A percentile compares a stretch with the other conserved stretches of the same genome.
phyloP scores from a whole-genome alignment of 2,888 invertebrate genomes.

The Acanthoscelides obtectus region DNA sequence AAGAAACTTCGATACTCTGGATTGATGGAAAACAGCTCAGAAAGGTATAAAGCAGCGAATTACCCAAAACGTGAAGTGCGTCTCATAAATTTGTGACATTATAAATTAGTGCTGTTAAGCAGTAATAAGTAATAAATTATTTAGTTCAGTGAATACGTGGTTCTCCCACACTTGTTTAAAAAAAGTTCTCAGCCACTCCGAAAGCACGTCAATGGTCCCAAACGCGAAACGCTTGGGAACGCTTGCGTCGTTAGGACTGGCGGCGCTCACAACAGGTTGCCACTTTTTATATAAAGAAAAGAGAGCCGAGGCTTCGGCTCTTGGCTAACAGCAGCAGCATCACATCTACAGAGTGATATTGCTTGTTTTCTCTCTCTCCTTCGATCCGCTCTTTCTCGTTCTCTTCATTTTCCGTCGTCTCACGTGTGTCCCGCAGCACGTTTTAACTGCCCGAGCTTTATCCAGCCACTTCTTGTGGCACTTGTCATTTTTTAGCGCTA shows the following conservation, averaged over 20 bases:
- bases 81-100: no score
- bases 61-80: no score
- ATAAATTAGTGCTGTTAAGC: no score
- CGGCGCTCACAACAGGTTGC: neutral
- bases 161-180: no score
- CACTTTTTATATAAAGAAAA: neutral
- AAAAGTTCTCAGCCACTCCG: no score
- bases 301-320: neutral
- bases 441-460: neutral
- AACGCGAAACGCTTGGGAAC: neutral
- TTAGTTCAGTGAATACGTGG: no score
- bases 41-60: no score
- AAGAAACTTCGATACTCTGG: no score
- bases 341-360: neutral
- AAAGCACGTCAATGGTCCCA: neutral
- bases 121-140: no score
- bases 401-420: neutral
- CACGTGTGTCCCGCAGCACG: neutral
- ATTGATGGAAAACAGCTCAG: no score
- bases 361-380: neutral
- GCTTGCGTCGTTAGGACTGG: neutral
- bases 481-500: neutral
- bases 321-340: no score
- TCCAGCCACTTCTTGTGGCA: neutral
- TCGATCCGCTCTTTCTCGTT: neutral